Percentiles rank a stretch among this genome's conserved stretches.
phyloP scores from a whole-genome alignment of 2,797 vertebrate genomes.

The Mormyrus hasselquistii region DNA sequence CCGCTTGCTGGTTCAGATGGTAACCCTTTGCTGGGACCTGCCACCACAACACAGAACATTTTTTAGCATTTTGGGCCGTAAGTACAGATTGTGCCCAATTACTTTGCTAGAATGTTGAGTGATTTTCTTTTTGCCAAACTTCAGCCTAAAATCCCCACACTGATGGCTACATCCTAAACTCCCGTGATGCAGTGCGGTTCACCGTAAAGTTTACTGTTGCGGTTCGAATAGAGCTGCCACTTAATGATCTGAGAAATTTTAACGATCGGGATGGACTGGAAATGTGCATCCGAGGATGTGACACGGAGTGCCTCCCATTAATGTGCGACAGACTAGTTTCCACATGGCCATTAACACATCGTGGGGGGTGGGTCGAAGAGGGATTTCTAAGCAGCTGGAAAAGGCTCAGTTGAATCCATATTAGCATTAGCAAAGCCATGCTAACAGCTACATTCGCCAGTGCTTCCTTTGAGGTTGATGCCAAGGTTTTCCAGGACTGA shows the following conservation, averaged over 20 bases:
- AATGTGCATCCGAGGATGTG: background rate
- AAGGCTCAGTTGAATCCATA: background rate
- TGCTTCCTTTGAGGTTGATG: background rate
- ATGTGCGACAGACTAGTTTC: background rate
- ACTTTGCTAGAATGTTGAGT: background rate
- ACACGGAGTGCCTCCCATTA: background rate
- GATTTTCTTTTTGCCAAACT: background rate
- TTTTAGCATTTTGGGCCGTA: background rate
- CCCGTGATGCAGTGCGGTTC: background rate
- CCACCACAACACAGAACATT: background rate
- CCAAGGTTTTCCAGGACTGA: background rate
- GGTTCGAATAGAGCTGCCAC: background rate
- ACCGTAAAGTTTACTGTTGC: background rate
- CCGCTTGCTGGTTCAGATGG: constrained; percentile 73
- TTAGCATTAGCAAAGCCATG: background rate
- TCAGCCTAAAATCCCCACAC: background rate
- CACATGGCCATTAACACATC: background rate
- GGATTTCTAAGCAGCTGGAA: background rate
- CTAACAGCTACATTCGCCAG: background rate
- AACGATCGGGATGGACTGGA: background rate
- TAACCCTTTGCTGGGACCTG: constrained; percentile 57
- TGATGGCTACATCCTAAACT: background rate
- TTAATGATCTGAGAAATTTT: background rate
- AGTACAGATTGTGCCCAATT: background rate
- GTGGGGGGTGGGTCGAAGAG: background rate